Conservation (phyloP, 2,888 invertebrate species). For the Lymantria monacha region DNA sequence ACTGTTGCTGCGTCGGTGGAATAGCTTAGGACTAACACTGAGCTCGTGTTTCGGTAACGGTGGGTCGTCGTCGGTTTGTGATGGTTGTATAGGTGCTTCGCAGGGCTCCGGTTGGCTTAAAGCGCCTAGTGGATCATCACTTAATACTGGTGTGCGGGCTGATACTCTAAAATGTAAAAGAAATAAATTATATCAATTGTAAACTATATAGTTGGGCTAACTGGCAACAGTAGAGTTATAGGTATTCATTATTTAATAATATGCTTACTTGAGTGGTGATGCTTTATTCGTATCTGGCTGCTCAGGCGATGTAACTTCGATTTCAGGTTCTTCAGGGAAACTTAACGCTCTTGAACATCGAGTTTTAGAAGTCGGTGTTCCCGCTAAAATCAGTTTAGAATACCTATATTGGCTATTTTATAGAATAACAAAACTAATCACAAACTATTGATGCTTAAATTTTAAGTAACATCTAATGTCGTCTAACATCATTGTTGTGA, state of each 20-base stretch:
- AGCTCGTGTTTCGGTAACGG: conserved; percentile 68
- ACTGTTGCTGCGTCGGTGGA: conserved; percentile 78
- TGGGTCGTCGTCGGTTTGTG: conserved; percentile 39
- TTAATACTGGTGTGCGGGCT: conserved; percentile 92
- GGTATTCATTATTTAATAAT: too few species aligned
- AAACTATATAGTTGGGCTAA: too few species aligned
- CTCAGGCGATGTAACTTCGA: conserved; percentile 60
- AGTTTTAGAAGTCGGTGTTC: conserved; percentile 63
- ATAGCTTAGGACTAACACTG: conserved; percentile 87
- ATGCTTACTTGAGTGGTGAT: conserved; percentile 80
- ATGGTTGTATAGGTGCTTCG: conserved; percentile 27
- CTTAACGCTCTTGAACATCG: conserved; percentile 80
- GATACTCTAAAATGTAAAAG: conserved; percentile 76
- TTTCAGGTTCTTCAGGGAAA: conserved; percentile 78
- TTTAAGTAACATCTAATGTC: too few species aligned
- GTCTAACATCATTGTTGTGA: too few species aligned
- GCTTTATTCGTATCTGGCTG: conserved; percentile 57
- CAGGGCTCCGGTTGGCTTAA: conserved; percentile 63
- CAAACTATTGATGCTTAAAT: too few species aligned
- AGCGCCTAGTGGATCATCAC: conserved; percentile 96
- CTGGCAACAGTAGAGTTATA: too few species aligned
- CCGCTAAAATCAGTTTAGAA: conserved; percentile 29
- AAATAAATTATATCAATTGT: background rate
- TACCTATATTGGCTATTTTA: too few species aligned
- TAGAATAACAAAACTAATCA: too few species aligned